Evolutionary conservation across 2,113 vertebrate species (phyloP), one percentile per base, ranked within the genome.

Genomic region (Melanotaenia duboulayi): DNA sequence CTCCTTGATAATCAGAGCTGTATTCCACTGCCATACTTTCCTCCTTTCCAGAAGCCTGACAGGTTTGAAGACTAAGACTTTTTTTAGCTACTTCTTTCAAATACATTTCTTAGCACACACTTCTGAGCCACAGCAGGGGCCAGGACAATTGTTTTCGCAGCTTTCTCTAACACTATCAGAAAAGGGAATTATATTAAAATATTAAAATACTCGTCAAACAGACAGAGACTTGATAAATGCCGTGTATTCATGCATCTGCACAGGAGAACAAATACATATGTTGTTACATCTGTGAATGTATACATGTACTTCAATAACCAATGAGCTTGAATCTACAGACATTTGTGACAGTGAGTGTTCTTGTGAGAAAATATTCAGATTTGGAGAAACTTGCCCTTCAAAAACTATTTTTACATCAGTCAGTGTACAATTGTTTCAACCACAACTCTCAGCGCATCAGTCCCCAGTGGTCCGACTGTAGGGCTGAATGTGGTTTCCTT

Each of bases 71-170:
- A 83, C 64, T 46, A 49, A 48, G 82, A 71, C 6, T 35, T 35
- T 35, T 79, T 82, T 78, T 56, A 86, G 79, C 82, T 75, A 83
- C 88, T 90, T 81, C 81, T 83, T 76, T 91, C 90, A 89, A 35
- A 77, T 77, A 66, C 61, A 40, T 76, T 52, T 81, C 87, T 89
- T 84, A 62, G 52, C 17, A 35, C 65, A 46, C 79, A 81, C 85
- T 91, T 89, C 78, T 81, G 87, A 91, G 84, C 71, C 87, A 48
- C 88, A 82, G 86, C 83, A 70, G 82, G 83, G 78, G 85, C 78
- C 66, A 54, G 72, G 77, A 87, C 86, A 76, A 78, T 84, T 89
- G 93, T 93, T 92, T 88, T 94, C 91, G 93, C 93, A 93, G 88
- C 75, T 85, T 83, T 81, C 83, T 82, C 66, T 87, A 78, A 72